These are phyloP conservation scores for Hydrotaea diabolus DNA, from an alignment of 2,888 invertebrate species.

Conservation along the genomic window DNA sequence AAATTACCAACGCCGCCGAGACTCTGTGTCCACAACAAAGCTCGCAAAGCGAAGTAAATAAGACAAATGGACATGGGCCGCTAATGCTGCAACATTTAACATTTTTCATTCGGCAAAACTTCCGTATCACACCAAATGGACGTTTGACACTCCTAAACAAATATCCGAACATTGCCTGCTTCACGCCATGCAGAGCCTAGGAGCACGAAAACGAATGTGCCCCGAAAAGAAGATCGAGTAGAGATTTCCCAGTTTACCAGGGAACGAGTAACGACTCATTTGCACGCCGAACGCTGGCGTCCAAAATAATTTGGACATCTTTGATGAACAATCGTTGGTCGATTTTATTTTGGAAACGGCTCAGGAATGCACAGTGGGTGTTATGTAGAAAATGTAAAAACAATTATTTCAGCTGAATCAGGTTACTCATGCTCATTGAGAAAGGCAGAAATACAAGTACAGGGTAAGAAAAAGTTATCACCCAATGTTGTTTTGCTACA, in stretches of 20 bases:
- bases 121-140: constrained; percentile 2
- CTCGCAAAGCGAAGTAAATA: neutral
- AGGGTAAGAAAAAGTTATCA: no score
- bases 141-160: constrained; percentile 49
- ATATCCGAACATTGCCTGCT: constrained; percentile 29
- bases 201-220: neutral
- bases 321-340: constrained; percentile 42
- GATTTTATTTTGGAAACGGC: neutral
- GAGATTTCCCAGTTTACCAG: constrained; percentile 42
- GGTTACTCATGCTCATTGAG: no score
- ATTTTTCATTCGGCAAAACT: constrained; percentile 5
- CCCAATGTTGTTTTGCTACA: no score
- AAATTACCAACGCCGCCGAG: constrained; percentile 14
- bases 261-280: constrained; percentile 10
- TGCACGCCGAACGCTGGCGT: neutral
- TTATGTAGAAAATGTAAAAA: neutral
- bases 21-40: no score
- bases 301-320: neutral
- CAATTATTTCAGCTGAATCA: no score
- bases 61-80: neutral
- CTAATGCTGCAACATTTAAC: constrained; percentile 5
- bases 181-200: no score
- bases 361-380: neutral
- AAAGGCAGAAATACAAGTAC: no score
- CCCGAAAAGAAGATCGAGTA: constrained; percentile 25